phyloP scores from a whole-genome alignment of 2,888 invertebrate species.

The Smittia sp. region DNA sequence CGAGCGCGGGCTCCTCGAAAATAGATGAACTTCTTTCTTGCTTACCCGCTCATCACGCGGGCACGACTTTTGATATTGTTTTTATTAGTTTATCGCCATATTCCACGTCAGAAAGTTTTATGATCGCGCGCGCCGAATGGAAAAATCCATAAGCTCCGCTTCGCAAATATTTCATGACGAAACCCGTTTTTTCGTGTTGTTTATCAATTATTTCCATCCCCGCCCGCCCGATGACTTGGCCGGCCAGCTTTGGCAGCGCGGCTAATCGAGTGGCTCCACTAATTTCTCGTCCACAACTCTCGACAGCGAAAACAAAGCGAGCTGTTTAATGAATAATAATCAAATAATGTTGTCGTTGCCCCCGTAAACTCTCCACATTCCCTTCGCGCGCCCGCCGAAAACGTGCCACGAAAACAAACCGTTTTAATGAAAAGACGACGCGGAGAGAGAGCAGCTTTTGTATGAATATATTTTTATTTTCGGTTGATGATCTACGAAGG shows the following conservation, averaged over 20 bases:
- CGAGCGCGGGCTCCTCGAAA: background rate
- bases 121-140: background rate
- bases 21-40: background rate
- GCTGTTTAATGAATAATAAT: background rate
- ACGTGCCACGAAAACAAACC: slow-evolving; percentile 19
- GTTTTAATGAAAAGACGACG: background rate
- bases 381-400: background rate
- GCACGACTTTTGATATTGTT: slow-evolving; percentile 25
- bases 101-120: slow-evolving; percentile 35
- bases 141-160: slow-evolving; percentile 7
- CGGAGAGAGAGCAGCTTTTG: background rate
- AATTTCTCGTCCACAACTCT: no score
- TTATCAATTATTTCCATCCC: no score
- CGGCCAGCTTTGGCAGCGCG: no score
- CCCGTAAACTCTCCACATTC: background rate
- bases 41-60: background rate
- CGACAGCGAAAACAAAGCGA: no score
- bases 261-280: no score
- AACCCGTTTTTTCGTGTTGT: no score
- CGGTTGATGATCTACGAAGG: slow-evolving; percentile 8
- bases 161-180: background rate
- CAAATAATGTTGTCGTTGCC: background rate
- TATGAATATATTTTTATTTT: slow-evolving; percentile 15
- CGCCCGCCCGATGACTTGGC: no score
- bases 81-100: slow-evolving; percentile 9